Evolutionary conservation across 1,140 invertebrate species (phyloP), one percentile per base, ranked within the genome.

Genomic region (Charaxes varanes): DNA sequence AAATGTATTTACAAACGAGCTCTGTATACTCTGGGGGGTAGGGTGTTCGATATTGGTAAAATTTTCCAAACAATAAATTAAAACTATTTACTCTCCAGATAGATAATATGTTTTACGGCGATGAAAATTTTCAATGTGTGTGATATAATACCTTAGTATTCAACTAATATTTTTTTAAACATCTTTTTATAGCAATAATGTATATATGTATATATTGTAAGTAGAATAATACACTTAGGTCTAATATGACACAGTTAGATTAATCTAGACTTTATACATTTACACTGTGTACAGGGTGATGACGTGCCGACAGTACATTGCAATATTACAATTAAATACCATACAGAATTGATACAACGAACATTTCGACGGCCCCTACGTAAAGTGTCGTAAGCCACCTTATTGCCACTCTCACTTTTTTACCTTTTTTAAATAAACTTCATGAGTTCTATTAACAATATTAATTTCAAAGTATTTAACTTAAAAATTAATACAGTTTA

Each of bases 171-270:
- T 72, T 63, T 35, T 63, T 76, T 67, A 68, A 79, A 63, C 49
- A 67, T 67, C 59, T 74, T 74, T 76, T 65, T 70, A 78, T 78
- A 73, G 60, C 63, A 66, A 67, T 76, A 69, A 70, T 74, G 60
- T 71, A 74, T 74, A 73, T 78, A 80, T 53, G 54, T 53, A 53
- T 57, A 59, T 62, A n/a, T n/a, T n/a, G 65, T 76, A 82, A 80
- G 71, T 79, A 82, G 78, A 63, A 78, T 82, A 79, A 64, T 74
- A 78, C 63, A 71, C 78, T 82, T 80, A 80, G 19, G 15, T 46
- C 78, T 82, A 82, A 69, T 82, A 82, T 82, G 78, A 80, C 78
- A 82, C 78, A 82, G 73, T 82, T 78, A 78, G 55, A 63, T 64
- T 80, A 72, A 30, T 42, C 74, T 80, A 80, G 52, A 47, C 72